phyloP scores from a whole-genome alignment of 2,113 vertebrate genomes.

The Brachypteracias leptosomus region DNA sequence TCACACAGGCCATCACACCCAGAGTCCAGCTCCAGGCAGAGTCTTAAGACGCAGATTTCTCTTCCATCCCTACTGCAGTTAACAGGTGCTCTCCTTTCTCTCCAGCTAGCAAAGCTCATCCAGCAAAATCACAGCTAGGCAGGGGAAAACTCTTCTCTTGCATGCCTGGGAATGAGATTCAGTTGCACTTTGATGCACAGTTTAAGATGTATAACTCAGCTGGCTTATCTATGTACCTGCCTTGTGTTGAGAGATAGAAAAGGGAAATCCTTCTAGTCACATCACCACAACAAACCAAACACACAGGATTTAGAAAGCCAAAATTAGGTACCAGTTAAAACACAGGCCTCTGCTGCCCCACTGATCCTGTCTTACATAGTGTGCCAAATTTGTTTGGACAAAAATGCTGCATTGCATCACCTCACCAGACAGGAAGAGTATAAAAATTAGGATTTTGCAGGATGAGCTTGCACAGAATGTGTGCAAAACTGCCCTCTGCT shows the following conservation, averaged over 20 bases:
- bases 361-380: neutral
- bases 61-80: neutral
- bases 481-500: slow-evolving; percentile 58
- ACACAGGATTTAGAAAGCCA: neutral
- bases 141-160: neutral
- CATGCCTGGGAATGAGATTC: neutral
- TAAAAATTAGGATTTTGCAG: neutral
- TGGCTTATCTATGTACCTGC: neutral
- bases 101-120: neutral
- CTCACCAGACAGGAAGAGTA: neutral
- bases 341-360: neutral
- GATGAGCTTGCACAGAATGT: neutral
- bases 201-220: neutral
- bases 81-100: neutral
- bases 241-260: neutral
- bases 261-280: neutral
- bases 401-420: slow-evolving; percentile 56
- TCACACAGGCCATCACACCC: neutral
- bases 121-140: neutral
- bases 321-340: neutral
- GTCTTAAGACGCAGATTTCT: neutral
- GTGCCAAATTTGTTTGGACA: neutral
- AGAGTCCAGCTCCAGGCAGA: neutral
- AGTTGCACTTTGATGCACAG: neutral
- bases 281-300: neutral